Conservation (phyloP, 2,113 vertebrate species). For the Anhinga anhinga region DNA sequence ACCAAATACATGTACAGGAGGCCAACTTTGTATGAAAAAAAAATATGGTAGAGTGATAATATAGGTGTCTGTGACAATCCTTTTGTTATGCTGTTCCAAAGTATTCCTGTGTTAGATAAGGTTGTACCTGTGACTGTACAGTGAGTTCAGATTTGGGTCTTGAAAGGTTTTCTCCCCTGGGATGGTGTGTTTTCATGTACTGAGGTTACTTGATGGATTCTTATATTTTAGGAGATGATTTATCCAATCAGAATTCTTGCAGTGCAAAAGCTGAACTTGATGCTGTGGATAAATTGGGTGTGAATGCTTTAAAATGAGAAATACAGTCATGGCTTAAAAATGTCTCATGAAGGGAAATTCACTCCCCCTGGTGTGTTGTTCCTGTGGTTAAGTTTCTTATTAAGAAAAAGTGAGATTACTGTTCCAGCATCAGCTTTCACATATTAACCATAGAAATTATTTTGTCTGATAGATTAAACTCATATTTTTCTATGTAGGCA, state of each 20-base stretch:
- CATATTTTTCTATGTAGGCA: fast-evolving
- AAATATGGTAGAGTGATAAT: background rate
- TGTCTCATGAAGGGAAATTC: background rate
- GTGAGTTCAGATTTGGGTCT: background rate
- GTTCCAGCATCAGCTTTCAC: background rate
- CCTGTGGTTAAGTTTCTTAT: background rate
- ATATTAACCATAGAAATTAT: background rate
- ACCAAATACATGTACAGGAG: background rate
- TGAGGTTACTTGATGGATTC: background rate
- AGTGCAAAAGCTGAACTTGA: background rate
- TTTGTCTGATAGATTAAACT: background rate
- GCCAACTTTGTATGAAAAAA: background rate
- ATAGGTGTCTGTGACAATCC: background rate
- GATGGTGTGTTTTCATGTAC: background rate
- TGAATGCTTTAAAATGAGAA: background rate
- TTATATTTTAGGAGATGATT: background rate
- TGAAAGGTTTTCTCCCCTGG: background rate
- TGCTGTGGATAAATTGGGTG: background rate
- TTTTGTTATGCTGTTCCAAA: background rate
- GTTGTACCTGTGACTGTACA: background rate
- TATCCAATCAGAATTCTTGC: background rate
- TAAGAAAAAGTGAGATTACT: background rate
- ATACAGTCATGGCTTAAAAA: background rate
- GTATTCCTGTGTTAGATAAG: background rate
- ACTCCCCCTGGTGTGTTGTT: background rate